Percentiles rank a stretch among this genome's conserved stretches.
Conservation (phyloP, 2,888 invertebrate genomes). For the Drosophila nigricruria region DNA sequence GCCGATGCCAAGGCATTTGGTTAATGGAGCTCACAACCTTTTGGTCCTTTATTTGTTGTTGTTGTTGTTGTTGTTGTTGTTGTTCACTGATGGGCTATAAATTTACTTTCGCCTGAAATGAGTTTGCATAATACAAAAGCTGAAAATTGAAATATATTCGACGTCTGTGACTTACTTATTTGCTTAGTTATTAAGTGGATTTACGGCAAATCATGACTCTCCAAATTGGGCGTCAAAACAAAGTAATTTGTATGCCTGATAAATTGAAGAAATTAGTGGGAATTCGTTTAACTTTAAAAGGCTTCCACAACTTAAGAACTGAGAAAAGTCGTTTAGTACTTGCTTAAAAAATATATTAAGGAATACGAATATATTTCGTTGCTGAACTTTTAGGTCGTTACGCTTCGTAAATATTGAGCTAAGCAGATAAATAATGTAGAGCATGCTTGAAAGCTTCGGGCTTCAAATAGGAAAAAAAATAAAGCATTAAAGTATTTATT, state of each 20-base stretch:
- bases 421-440: slow-evolving; percentile 12
- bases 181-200: slow-evolving; percentile 66
- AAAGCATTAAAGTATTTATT: slow-evolving; percentile 21
- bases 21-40: slow-evolving; percentile 68
- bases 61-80: slow-evolving; percentile 16
- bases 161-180: slow-evolving; percentile 46
- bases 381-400: background rate
- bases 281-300: background rate
- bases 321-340: background rate
- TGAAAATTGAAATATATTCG: slow-evolving; percentile 60
- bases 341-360: background rate
- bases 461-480: background rate
- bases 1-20: slow-evolving; percentile 38
- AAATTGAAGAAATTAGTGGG: background rate
- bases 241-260: slow-evolving; percentile 23
- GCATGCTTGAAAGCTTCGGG: background rate
- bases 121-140: slow-evolving; percentile 71
- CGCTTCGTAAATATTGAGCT: slow-evolving; percentile 6
- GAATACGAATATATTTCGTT: background rate
- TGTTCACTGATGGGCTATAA: slow-evolving; percentile 60
- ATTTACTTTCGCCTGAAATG: slow-evolving; percentile 69
- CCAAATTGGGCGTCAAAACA: slow-evolving; percentile 26
- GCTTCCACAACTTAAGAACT: background rate
- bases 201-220: slow-evolving; percentile 53
- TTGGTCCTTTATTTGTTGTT: slow-evolving; percentile 41